Percentiles rank a stretch among this genome's conserved stretches.
Conservation (phyloP, 2,797 vertebrate genomes). For the Sebastes minor region DNA sequence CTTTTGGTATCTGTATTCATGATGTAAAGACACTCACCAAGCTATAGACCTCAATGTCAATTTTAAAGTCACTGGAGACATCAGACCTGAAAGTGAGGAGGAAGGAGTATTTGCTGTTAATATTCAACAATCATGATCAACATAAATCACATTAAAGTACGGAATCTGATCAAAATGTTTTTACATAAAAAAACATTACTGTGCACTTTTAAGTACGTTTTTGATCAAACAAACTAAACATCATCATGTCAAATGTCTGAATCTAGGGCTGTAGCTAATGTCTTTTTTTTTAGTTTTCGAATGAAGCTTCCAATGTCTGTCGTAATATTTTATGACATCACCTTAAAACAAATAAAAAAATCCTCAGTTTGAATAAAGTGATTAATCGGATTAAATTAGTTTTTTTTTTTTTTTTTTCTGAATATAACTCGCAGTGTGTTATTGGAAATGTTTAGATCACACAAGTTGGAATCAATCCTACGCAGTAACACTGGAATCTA, state of each 20-base stretch:
- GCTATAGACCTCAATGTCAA: slow-evolving; percentile 91
- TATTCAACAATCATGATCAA: neutral
- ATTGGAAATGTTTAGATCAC: no score
- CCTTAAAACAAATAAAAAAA: no score
- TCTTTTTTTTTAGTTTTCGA: neutral
- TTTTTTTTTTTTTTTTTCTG: no score
- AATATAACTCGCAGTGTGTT: no score
- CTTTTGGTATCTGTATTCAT: neutral
- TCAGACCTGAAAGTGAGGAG: slow-evolving; percentile 80
- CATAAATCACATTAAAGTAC: neutral
- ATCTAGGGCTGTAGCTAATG: neutral
- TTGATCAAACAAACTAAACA: neutral
- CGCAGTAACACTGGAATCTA: no score
- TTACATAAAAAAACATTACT: neutral
- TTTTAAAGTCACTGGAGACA: slow-evolving; percentile 91
- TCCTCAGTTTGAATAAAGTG: no score
- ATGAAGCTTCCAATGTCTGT: no score
- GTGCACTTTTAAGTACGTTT: no score
- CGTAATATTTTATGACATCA: neutral
- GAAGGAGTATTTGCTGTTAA: neutral
- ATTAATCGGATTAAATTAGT: no score
- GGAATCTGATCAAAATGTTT: neutral
- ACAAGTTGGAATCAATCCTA: no score
- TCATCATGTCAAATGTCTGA: neutral
- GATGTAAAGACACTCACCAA: slow-evolving; percentile 82